A percentile compares a stretch with the other conserved stretches of the same genome.
phyloP scores from a whole-genome alignment of 2,113 vertebrate genomes.

The Paramormyrops kingsleyae region DNA sequence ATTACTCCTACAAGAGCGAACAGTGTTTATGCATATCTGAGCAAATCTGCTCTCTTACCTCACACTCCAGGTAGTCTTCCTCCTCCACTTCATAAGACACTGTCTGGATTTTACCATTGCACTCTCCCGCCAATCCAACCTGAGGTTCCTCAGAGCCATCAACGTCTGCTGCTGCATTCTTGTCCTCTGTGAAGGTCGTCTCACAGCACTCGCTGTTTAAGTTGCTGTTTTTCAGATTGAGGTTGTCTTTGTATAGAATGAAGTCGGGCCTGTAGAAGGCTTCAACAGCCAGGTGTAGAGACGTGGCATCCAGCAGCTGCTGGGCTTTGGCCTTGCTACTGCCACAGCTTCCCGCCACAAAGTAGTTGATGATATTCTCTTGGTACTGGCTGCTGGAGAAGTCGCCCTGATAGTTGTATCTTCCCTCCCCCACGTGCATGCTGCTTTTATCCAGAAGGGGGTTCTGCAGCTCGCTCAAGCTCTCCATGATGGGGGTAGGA shows the following conservation, averaged over 20 bases:
- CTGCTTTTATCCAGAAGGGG: background rate
- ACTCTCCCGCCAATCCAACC: slow-evolving; percentile 60
- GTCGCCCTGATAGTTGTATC: slow-evolving; percentile 59
- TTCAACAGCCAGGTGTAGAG: background rate
- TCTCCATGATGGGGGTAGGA: background rate
- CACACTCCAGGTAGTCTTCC: slow-evolving; percentile 82
- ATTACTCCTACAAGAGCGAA: background rate
- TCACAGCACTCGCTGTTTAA: slow-evolving; percentile 73
- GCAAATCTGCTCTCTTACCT: slow-evolving; percentile 56
- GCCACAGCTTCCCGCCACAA: slow-evolving; percentile 62
- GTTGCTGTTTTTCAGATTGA: slow-evolving; percentile 70
- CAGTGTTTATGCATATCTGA: background rate
- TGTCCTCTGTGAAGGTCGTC: background rate
- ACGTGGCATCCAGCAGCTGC: background rate
- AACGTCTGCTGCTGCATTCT: background rate
- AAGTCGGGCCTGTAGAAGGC: background rate
- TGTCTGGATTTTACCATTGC: slow-evolving; percentile 80
- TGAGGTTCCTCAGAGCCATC: background rate
- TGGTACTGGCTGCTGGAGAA: slow-evolving; percentile 64
- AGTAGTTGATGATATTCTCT: slow-evolving; percentile 77
- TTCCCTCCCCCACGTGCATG: background rate
- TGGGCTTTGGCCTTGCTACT: slow-evolving; percentile 47
- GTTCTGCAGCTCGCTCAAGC: background rate
- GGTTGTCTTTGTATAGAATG: background rate
- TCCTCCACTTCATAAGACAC: slow-evolving; percentile 92